These are phyloP conservation scores for Trachelus tabidus DNA, from an alignment of 2,888 invertebrate species.

Conservation along the genomic window DNA sequence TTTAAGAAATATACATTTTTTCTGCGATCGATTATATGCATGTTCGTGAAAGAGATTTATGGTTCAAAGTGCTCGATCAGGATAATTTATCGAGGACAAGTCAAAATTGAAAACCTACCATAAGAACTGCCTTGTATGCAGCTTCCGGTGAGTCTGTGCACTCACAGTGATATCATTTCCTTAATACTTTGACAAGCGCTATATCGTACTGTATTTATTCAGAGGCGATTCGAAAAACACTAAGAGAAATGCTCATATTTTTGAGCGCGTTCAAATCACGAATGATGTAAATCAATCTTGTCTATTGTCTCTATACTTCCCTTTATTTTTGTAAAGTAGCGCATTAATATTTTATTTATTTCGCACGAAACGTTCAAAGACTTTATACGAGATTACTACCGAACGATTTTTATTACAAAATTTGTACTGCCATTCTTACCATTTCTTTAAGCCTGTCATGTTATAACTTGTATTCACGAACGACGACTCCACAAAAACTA, in stretches of 20 bases:
- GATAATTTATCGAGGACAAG: not conserved
- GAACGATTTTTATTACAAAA: not conserved
- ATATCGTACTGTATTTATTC: not conserved
- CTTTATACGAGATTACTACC: conserved; percentile 17
- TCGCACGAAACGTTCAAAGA: conserved; percentile 24
- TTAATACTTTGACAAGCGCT: conserved; percentile 27
- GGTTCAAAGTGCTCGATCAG: not conserved
- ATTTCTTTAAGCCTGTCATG: not conserved
- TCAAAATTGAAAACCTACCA: conserved; percentile 11
- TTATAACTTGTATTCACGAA: not conserved
- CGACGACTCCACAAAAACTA: not conserved
- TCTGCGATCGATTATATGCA: not conserved
- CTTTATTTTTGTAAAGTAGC: conserved; percentile 36
- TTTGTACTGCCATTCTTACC: not conserved
- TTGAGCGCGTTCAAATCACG: not conserved
- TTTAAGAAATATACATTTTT: not conserved
- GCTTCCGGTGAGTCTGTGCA: conserved; percentile 47
- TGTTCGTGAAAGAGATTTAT: not conserved
- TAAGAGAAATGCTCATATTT: not conserved
- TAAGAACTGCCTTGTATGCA: conserved; percentile 46
- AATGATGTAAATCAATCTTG: not conserved
- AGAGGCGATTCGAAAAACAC: not conserved
- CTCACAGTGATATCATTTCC: conserved; percentile 60
- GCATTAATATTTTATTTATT: conserved; percentile 40
- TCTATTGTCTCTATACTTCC: not conserved